A percentile compares a stretch with the other conserved stretches of the same genome.
These are phyloP conservation scores for Anabacerthia variegaticeps DNA, from an alignment of 2,797 vertebrate species.

Conservation along the genomic window DNA sequence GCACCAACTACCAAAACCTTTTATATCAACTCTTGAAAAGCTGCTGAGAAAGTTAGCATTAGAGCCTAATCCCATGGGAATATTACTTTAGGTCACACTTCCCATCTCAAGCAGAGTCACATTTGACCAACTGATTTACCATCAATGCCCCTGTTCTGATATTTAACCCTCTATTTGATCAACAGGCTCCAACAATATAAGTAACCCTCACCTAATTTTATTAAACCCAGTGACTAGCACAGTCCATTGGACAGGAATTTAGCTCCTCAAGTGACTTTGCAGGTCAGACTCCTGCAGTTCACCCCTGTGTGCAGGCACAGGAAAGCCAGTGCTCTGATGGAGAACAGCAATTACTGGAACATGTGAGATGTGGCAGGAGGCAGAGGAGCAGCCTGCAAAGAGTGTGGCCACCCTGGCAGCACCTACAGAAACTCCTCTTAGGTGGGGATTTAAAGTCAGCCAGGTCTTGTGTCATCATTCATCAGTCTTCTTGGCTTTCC, in stretches of 20 bases:
- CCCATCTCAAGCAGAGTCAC: neutral
- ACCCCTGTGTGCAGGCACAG: neutral
- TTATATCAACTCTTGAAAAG: neutral
- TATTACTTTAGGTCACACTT: neutral
- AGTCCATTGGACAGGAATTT: neutral
- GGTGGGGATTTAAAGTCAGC: constrained; percentile 33
- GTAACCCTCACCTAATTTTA: neutral
- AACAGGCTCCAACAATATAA: neutral
- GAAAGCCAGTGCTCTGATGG: neutral
- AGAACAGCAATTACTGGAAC: neutral
- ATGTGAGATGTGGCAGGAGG: neutral
- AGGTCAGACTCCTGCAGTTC: neutral
- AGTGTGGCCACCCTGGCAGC: constrained; percentile 49
- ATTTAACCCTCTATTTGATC: neutral
- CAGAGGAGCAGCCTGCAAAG: neutral
- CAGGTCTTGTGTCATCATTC: constrained; percentile 45
- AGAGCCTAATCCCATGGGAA: neutral
- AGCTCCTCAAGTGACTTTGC: neutral
- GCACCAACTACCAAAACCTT: neutral
- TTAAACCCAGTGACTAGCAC: neutral
- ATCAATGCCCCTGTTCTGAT: neutral
- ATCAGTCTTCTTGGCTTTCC: constrained; percentile 37
- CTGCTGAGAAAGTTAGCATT: neutral
- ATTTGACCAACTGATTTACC: neutral
- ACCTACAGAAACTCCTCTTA: constrained; percentile 51